Base-by-base conservation (phyloP, 2,888 invertebrate genomes). In the Hypena proboscidalis region DNA sequence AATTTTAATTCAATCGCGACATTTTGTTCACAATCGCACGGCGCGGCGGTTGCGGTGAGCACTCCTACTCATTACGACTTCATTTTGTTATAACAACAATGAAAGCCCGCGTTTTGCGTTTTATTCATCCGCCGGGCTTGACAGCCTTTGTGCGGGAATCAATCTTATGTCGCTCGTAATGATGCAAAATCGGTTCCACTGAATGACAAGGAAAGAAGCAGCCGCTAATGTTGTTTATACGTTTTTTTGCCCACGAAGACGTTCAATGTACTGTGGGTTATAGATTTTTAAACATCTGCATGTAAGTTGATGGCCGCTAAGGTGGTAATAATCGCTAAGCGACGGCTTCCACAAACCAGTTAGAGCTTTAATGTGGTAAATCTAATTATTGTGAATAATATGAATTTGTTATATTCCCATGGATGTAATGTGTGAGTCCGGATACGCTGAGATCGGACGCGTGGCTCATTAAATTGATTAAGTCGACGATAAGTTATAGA, bases 1-100 rank as follows among this genome's bases (percentile, higher is more conserved):
- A 83, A 85, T 84, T 89, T 89, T 85, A 85, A 88, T 90, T 90
- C 83, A 87, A 87, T 85, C 78, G 70, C 77, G 76, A 82, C 83
- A 80, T 83, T 85, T 71, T 68, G 69, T 70, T 74, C 70, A 69
- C 74, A 74, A 74, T 63, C 70, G 70, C 62, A 67, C 59, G 59
- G 50, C 63, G 43, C 55, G 56, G 58, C 65, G 66, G 41, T 48
- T 61, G 62, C 45, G 40, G 40, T 44, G 30, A 42, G 40, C 41
- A 69, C 77, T 75, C 73, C 80, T 72, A 78, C 89, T 89, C 87
- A 90, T 89, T 90, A 88, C 75, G 82, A 74, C 88, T 90, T 88
- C 83, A 89, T 89, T 89, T 89, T 87, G 80, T 84, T 85, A 75
- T 84, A 82, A 85, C 85, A 86, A 90, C 86, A 89, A 90, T 85